phyloP scores from a whole-genome alignment of 2,888 invertebrate genomes.

The Serrognathus titanus region DNA sequence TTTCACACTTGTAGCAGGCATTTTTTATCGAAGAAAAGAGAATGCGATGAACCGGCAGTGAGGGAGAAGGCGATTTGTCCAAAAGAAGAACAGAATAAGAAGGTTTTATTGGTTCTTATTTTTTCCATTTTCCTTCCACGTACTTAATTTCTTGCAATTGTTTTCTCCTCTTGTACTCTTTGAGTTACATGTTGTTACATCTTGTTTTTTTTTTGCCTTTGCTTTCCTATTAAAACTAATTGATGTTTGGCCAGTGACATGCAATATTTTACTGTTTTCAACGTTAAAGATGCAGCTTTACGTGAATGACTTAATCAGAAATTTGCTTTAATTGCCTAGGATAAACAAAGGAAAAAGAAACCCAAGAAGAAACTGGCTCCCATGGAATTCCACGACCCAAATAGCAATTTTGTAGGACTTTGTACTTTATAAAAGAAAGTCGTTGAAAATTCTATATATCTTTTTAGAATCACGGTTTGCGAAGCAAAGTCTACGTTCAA shows the following conservation, averaged over 20 bases:
- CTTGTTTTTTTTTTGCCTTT: not conserved
- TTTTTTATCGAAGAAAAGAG: slow-evolving; percentile 6
- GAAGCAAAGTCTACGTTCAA: too few species aligned
- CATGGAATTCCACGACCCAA: too few species aligned
- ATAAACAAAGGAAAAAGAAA: too few species aligned
- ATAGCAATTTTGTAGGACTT: too few species aligned
- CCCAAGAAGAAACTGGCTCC: too few species aligned
- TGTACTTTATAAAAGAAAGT: too few species aligned
- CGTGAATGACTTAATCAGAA: too few species aligned
- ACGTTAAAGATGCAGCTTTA: not conserved
- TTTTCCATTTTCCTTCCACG: not conserved
- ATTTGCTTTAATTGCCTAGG: too few species aligned
- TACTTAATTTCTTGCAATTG: not conserved
- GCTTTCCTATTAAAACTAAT: not conserved
- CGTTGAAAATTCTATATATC: too few species aligned
- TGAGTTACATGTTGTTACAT: not conserved
- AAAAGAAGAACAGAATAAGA: slow-evolving; percentile 8
- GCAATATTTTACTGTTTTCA: not conserved
- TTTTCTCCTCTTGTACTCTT: not conserved
- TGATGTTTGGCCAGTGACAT: too few species aligned
- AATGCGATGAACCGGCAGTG: slow-evolving; percentile 3
- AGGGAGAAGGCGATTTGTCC: slow-evolving; percentile 1
- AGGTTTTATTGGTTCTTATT: not conserved
- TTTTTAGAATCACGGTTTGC: too few species aligned
- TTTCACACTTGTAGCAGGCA: slow-evolving; percentile 23